Percentiles rank a stretch among this genome's conserved stretches.
These are phyloP conservation scores for Orthosia gothica DNA, from an alignment of 2,888 invertebrate genomes.

Conservation along the genomic window DNA sequence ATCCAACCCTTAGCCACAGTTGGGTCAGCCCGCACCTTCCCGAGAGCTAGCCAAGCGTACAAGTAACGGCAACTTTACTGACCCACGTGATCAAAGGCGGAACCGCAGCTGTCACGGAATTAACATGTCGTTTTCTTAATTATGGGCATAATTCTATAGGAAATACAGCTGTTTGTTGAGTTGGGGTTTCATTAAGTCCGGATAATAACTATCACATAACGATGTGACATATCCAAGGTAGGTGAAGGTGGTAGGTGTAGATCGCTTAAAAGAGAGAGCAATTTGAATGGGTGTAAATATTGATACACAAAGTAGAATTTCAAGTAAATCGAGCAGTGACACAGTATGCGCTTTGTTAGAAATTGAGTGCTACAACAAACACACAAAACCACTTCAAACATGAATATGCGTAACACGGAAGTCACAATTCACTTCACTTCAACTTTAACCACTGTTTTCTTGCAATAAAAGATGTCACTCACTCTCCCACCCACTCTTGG, in stretches of 20 bases:
- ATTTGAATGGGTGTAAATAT: background rate
- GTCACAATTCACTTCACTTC: conserved; percentile 67
- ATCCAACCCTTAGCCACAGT: conserved; percentile 44
- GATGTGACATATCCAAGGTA: background rate
- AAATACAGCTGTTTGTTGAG: conserved; percentile 27
- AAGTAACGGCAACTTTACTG: conserved; percentile 72
- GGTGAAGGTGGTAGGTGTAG: no score
- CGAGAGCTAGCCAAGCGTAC: conserved; percentile 67
- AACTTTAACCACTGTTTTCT: conserved; percentile 63
- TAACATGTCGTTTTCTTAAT: conserved; percentile 45
- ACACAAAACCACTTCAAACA: conserved; percentile 53
- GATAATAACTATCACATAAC: background rate
- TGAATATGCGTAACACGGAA: conserved; percentile 59
- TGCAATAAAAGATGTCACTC: conserved; percentile 61
- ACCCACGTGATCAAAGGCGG: conserved; percentile 60
- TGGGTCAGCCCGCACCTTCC: conserved; percentile 68
- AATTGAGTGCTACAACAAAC: conserved; percentile 26
- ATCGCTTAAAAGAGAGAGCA: background rate
- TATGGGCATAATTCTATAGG: conserved; percentile 40
- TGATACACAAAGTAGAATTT: background rate
- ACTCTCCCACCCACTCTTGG: conserved; percentile 49
- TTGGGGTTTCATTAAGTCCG: background rate
- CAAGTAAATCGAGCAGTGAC: conserved; percentile 3
- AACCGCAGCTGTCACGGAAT: conserved; percentile 59
- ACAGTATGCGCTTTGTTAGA: conserved; percentile 58